Evolutionary conservation across 2,888 invertebrate species (phyloP).

Genomic region (Beris chalybata): DNA sequence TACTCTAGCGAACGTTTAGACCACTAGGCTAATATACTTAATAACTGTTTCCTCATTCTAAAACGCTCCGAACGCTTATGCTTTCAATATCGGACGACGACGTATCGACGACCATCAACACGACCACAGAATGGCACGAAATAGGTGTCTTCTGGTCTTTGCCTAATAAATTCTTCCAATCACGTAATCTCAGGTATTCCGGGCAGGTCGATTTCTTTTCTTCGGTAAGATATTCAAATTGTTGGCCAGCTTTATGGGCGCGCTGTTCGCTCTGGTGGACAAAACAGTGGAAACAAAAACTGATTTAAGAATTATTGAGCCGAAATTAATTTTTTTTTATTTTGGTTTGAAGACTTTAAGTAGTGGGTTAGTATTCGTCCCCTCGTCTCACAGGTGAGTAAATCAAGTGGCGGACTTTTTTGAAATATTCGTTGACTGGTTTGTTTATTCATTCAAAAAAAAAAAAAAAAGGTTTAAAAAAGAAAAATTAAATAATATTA

Average conservation of each 20-base stretch:
- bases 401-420: neutral
- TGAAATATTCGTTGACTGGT: neutral
- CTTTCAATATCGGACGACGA: neutral
- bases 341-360: neutral
- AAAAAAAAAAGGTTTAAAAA: neutral
- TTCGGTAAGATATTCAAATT: neutral
- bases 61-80: slow-evolving; percentile 7
- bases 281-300: neutral
- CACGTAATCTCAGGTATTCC: slow-evolving; percentile 27
- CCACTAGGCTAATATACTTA: slow-evolving; percentile 17
- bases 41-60: slow-evolving; percentile 22
- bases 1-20: neutral
- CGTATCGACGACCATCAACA: no score
- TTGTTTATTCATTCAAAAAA: slow-evolving; percentile 20
- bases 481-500: neutral
- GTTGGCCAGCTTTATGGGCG: neutral
- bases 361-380: slow-evolving; percentile 17
- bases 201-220: slow-evolving; percentile 17
- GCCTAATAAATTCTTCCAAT: slow-evolving; percentile 24
- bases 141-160: slow-evolving; percentile 1
- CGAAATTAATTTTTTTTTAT: no score
- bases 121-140: slow-evolving; percentile 17
- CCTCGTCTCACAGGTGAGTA: slow-evolving; percentile 4
- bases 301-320: no score
- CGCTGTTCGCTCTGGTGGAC: neutral